Percentiles rank a stretch among this genome's conserved stretches.
phyloP scores from a whole-genome alignment of 2,113 vertebrate species.

The Chauna torquata region DNA sequence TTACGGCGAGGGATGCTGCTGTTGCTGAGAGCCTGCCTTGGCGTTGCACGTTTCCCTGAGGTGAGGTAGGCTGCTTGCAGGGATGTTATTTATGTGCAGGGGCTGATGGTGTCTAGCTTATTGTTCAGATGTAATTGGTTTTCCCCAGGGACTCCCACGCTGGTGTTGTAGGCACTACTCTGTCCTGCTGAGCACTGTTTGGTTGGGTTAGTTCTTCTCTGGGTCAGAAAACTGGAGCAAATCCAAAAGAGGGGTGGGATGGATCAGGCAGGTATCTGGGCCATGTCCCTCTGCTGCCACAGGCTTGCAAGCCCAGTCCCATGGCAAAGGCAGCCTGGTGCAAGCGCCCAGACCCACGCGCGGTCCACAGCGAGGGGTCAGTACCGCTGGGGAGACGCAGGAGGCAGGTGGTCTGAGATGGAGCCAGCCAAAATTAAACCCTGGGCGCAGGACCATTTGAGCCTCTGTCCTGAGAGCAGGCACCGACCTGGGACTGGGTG shows the following conservation, averaged over 20 bases:
- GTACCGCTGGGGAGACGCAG: not conserved
- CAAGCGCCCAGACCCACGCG: not conserved
- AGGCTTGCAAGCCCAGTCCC: not conserved
- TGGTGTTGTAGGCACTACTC: not conserved
- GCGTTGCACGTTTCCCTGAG: not conserved
- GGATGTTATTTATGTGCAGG: not conserved
- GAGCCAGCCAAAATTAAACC: not conserved
- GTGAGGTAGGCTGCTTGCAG: not conserved
- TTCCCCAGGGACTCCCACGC: not conserved
- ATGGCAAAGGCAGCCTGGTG: not conserved
- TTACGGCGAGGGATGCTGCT: not conserved
- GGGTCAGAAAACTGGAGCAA: not conserved
- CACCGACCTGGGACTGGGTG: not conserved
- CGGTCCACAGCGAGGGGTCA: fast-evolving
- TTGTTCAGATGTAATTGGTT: not conserved
- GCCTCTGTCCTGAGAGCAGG: not conserved
- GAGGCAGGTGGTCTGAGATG: not conserved
- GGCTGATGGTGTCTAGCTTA: not conserved
- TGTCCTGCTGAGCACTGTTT: not conserved
- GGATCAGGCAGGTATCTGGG: not conserved
- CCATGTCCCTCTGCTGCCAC: not conserved
- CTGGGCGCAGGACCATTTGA: not conserved
- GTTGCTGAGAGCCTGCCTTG: not conserved
- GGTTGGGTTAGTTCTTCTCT: not conserved
- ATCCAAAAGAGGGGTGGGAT: not conserved